A percentile compares a stretch with the other conserved stretches of the same genome.
These are phyloP conservation scores for Maconellicoccus hirsutus DNA, from an alignment of 1,140 invertebrate genomes.

Conservation along the genomic window DNA sequence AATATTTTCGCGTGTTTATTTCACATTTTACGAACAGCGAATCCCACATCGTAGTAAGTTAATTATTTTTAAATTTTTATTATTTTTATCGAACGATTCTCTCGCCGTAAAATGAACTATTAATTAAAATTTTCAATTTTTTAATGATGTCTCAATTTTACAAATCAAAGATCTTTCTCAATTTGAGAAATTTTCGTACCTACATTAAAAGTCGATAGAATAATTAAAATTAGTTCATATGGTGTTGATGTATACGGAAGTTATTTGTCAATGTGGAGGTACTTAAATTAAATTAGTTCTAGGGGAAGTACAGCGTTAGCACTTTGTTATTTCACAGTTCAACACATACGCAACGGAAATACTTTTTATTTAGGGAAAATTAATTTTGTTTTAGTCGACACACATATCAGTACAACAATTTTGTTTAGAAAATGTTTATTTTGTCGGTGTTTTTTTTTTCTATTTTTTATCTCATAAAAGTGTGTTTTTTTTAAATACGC, in stretches of 20 bases:
- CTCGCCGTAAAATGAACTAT: no score
- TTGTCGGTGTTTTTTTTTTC: no score
- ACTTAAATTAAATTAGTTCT: conserved; percentile 1
- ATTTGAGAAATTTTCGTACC: not conserved
- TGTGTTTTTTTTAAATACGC: no score
- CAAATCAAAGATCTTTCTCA: not conserved
- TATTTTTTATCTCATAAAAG: no score
- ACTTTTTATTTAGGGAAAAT: not conserved
- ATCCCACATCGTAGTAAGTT: not conserved
- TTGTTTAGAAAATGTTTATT: no score
- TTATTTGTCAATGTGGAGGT: not conserved
- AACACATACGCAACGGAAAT: not conserved
- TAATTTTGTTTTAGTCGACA: not conserved
- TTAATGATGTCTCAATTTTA: no score
- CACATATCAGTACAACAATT: not conserved
- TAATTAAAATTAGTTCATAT: not conserved
- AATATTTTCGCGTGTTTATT: not conserved
- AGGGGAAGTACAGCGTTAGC: not conserved
- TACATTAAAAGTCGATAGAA: not conserved
- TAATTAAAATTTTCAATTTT: no score
- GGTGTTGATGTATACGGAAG: not conserved
- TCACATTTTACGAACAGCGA: not conserved
- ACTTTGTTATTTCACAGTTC: not conserved
- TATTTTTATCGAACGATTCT: not conserved
- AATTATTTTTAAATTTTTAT: not conserved